Conservation (phyloP, 2,888 invertebrate genomes). For the Hirtodrosophila confusa region DNA sequence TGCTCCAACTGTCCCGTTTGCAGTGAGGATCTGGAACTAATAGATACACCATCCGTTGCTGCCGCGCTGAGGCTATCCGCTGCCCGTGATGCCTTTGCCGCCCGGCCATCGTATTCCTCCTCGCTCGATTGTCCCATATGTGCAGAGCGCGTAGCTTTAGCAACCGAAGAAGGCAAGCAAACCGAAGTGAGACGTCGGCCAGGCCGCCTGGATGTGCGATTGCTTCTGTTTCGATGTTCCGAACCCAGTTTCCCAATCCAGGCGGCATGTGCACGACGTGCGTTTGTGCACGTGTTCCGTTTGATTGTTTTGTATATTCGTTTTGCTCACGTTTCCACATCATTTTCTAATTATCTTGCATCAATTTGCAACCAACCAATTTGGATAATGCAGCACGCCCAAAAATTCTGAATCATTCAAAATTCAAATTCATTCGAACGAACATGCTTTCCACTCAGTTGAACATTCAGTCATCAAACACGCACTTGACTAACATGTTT, state of each 20-base stretch:
- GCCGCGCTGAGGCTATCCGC: slow-evolving; percentile 24
- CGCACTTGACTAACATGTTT: slow-evolving; percentile 32
- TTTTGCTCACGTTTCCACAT: slow-evolving; percentile 63
- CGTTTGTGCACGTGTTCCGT: slow-evolving; percentile 73
- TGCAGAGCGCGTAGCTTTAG: slow-evolving; percentile 55
- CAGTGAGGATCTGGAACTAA: slow-evolving; percentile 47
- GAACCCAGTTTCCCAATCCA: slow-evolving; percentile 5
- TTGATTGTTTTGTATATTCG: slow-evolving; percentile 79
- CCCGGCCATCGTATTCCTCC: slow-evolving; percentile 53
- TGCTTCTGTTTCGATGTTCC: neutral
- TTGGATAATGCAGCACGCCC: slow-evolving; percentile 62
- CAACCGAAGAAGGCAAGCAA: slow-evolving; percentile 82
- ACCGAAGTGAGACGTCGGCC: slow-evolving; percentile 61
- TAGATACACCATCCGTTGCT: neutral
- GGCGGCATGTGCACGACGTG: slow-evolving; percentile 47
- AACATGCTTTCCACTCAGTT: slow-evolving; percentile 19
- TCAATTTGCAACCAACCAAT: slow-evolving; percentile 22
- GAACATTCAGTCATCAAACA: slow-evolving; percentile 22
- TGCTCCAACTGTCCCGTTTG: slow-evolving; percentile 78
- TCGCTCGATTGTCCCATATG: slow-evolving; percentile 80
- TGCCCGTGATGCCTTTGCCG: slow-evolving; percentile 46
- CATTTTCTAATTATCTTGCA: slow-evolving; percentile 9
- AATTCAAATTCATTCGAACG: slow-evolving; percentile 43
- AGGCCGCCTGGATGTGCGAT: slow-evolving; percentile 33
- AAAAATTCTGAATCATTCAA: slow-evolving; percentile 30